phyloP scores from a whole-genome alignment of 2,888 invertebrate genomes.

The Pammene fasciana region DNA sequence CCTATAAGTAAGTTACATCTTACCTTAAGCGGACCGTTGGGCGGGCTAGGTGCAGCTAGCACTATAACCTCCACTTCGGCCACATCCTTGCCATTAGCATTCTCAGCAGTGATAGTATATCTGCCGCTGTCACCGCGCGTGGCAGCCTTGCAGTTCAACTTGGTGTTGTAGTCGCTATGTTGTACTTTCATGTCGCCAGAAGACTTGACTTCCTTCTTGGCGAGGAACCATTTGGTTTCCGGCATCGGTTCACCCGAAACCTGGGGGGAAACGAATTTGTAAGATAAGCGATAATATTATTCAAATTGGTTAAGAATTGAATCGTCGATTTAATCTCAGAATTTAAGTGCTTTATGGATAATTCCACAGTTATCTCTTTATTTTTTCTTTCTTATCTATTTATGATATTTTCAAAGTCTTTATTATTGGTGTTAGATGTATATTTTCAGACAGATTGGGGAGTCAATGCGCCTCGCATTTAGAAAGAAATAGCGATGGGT shows the following conservation, averaged over 20 bases:
- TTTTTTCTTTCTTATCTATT: too few species aligned
- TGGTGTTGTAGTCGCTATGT: constrained; percentile 93
- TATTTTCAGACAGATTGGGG: too few species aligned
- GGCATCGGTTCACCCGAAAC: constrained; percentile 96
- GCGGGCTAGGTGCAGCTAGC: constrained; percentile 93
- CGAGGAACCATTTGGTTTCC: constrained; percentile 94
- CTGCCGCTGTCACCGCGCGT: constrained; percentile 94
- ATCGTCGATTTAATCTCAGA: too few species aligned
- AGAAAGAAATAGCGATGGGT: too few species aligned
- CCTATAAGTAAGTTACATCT: not conserved
- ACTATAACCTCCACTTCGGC: constrained; percentile 96
- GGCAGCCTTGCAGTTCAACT: constrained; percentile 90
- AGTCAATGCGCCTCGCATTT: too few species aligned
- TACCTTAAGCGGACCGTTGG: constrained; percentile 95
- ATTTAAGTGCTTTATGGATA: too few species aligned
- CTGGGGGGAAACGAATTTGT: constrained; percentile 48
- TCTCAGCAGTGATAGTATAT: constrained; percentile 96
- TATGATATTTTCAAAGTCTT: too few species aligned
- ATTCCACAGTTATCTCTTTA: too few species aligned
- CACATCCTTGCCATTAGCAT: constrained; percentile 96
- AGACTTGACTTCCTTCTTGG: constrained; percentile 89
- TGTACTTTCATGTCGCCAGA: constrained; percentile 90
- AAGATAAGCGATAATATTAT: too few species aligned
- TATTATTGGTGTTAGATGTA: too few species aligned
- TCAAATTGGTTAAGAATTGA: too few species aligned